Evolutionary conservation across 2,797 vertebrate genomes (phyloP).

Genomic region (Notolabrus celidotus): DNA sequence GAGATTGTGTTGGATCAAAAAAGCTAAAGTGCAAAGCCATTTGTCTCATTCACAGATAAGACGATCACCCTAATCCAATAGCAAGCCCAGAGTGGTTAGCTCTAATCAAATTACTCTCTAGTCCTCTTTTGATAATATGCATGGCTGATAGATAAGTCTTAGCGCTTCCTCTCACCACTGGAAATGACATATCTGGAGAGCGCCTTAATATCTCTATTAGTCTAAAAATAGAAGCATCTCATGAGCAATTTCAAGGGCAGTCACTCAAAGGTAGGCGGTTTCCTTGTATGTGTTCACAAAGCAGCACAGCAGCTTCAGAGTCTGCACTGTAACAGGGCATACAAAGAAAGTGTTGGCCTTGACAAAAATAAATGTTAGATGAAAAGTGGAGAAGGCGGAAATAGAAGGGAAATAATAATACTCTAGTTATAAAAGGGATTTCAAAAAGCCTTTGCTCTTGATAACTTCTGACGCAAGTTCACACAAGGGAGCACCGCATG

Average conservation of each 20-base stretch:
- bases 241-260: conserved; percentile 78
- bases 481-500: conserved; percentile 44
- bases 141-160: conserved; percentile 69
- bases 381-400: conserved; percentile 31
- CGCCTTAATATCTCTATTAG: conserved; percentile 70
- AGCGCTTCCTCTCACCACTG: conserved; percentile 67
- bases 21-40: conserved; percentile 68
- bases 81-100: conserved; percentile 69
- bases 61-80: conserved; percentile 72
- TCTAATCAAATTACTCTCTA: conserved; percentile 76
- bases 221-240: conserved; percentile 79
- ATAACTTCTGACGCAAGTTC: conserved; percentile 56
- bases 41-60: conserved; percentile 77
- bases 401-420: conserved; percentile 48
- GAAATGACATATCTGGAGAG: conserved; percentile 72
- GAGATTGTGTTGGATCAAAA: conserved; percentile 54
- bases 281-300: conserved; percentile 58
- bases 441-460: conserved; percentile 52
- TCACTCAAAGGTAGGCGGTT: conserved; percentile 70
- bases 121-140: conserved; percentile 73
- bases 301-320: conserved; percentile 38
- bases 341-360: conserved; percentile 30
- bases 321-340: conserved; percentile 35
- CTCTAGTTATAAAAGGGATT: conserved; percentile 44
- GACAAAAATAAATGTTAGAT: conserved; percentile 50